Evolutionary conservation across 2,113 vertebrate species (phyloP).

Genomic region (Chlorodrepanis virens): DNA sequence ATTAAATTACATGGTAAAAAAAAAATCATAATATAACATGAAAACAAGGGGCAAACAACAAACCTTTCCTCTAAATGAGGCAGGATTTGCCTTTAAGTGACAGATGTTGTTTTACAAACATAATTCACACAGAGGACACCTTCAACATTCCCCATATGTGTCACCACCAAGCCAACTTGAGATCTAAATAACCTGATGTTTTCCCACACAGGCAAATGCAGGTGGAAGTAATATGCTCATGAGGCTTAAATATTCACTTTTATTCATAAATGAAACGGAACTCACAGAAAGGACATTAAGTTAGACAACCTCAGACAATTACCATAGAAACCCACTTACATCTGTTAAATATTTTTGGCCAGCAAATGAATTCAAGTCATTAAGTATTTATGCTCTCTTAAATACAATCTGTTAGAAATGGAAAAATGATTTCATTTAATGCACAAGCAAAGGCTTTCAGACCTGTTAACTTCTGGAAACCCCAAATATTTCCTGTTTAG

Average conservation of each 20-base stretch:
- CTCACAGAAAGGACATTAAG: neutral
- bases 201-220: neutral
- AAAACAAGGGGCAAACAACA: neutral
- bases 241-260: neutral
- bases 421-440: neutral
- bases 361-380: neutral
- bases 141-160: neutral
- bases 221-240: neutral
- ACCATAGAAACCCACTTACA: neutral
- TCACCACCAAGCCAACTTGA: neutral
- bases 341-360: neutral
- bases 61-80: neutral
- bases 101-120: neutral
- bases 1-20: neutral
- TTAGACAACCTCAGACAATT: neutral
- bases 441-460: neutral
- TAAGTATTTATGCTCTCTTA: neutral
- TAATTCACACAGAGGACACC: neutral
- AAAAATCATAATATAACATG: neutral
- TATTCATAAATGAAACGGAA: neutral
- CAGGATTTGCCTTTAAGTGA: neutral
- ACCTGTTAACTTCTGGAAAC: neutral
- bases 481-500: neutral
- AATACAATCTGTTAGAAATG: neutral
- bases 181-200: neutral